phyloP scores from a whole-genome alignment of 2,888 invertebrate species.

The Ceratothoa steindachneri region DNA sequence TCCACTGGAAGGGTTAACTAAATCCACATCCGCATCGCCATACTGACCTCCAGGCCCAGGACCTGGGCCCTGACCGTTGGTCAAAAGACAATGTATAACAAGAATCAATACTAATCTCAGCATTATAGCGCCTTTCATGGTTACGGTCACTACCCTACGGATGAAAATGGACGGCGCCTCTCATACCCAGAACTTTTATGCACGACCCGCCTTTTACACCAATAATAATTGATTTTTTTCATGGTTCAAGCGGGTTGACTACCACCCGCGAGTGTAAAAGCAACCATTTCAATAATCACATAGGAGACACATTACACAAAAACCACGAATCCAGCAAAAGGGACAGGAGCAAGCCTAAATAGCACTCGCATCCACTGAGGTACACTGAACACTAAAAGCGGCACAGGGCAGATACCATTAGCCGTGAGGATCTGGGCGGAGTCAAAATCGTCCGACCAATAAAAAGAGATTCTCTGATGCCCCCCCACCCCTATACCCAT shows the following conservation, averaged over 20 bases:
- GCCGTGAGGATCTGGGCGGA: constrained; percentile 26
- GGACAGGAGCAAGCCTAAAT: constrained; percentile 22
- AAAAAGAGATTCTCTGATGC: constrained; percentile 24
- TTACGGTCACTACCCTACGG: constrained; percentile 23
- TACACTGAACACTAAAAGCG: constrained; percentile 34
- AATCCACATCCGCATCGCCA: constrained; percentile 20
- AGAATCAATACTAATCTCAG: constrained; percentile 48
- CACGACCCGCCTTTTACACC: constrained; percentile 34
- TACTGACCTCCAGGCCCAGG: constrained; percentile 46
- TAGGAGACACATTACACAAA: constrained; percentile 1
- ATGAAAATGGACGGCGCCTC: constrained; percentile 24
- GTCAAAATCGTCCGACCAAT: constrained; percentile 20
- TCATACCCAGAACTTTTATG: constrained; percentile 30
- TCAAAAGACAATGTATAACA: constrained; percentile 48
- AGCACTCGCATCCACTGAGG: constrained; percentile 29
- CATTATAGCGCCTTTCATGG: constrained; percentile 35
- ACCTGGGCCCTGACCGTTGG: constrained; percentile 50
- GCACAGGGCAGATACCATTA: constrained; percentile 20
- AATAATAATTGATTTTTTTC: constrained; percentile 21
- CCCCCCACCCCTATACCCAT: constrained; percentile 28
- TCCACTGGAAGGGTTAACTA: background rate
- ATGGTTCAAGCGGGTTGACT: constrained; percentile 21
- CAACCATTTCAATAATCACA: constrained; percentile 19
- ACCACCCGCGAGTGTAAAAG: constrained; percentile 21
- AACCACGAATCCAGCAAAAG: background rate